Conservation (phyloP, 2,888 invertebrate species). For the Ophion slaviceki region DNA sequence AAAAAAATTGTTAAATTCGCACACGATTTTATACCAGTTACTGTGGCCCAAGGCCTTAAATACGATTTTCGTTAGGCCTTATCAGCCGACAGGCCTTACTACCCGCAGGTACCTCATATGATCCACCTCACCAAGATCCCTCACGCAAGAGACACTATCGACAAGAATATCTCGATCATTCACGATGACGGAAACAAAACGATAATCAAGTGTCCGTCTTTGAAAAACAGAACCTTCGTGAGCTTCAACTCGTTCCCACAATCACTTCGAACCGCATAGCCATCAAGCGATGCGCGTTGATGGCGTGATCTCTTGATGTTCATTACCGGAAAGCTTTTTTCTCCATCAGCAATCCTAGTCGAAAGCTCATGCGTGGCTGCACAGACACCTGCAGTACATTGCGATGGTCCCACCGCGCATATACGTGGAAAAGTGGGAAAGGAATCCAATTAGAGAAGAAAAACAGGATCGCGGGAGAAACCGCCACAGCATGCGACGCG, state of each 20-base stretch:
- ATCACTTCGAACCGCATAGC: neutral
- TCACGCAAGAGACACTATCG: neutral
- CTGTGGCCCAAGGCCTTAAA: no score
- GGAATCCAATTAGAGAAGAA: constrained; percentile 75
- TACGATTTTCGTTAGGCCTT: no score
- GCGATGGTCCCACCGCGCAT: neutral
- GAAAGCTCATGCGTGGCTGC: constrained; percentile 40
- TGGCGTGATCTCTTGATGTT: neutral
- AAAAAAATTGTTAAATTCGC: no score
- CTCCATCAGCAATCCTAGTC: constrained; percentile 16
- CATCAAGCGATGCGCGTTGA: neutral
- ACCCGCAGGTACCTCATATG: neutral
- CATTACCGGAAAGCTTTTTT: neutral
- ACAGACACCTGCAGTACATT: constrained; percentile 8
- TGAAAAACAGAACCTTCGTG: neutral
- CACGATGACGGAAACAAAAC: neutral
- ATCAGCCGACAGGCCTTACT: no score
- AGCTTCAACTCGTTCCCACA: neutral
- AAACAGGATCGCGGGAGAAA: constrained; percentile 66
- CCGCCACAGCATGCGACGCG: constrained; percentile 19
- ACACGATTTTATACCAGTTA: no score
- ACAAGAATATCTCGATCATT: neutral
- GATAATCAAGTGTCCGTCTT: neutral
- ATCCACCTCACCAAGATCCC: neutral
- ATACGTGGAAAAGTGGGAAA: constrained; percentile 61